Evolutionary conservation across 1,140 invertebrate species (phyloP), one percentile per base, ranked within the genome.

Genomic region (Hyles euphorbiae): DNA sequence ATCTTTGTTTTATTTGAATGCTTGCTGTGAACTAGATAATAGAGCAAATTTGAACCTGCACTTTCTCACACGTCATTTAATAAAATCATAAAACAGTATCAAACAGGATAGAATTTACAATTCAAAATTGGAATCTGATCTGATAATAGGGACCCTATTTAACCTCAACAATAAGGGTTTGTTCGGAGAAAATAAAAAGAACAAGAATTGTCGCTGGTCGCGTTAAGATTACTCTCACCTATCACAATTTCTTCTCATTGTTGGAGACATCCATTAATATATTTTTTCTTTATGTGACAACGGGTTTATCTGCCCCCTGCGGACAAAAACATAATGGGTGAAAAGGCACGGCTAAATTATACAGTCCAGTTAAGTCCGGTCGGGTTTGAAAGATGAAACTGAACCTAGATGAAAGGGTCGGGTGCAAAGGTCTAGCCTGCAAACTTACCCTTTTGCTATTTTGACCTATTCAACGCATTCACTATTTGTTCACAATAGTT

Each of bases 211-310:
- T 76, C 71, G 67, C 63, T 67, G 78, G 73, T 67, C 67, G 66
- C 73, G 75, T 84, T 47, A 83, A 88, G 81, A 84, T 83, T 82
- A 83, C 82, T 84, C 78, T 81, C 81, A 78, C 83, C 85, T 86
- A 88, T 86, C 78, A 86, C 81, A 84, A 88, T 88, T 86, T 87
- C 85, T 77, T 70, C 65, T 58, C 63, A 80, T 88, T 88, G 83
- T 87, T 65, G 61, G 70, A 70, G 36, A 76, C 69, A 70, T 73
- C 75, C 85, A 86, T 84, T 84, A 84, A 84, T 56, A n/a, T 68
- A 58, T 66, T 78, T 76, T 83, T 86, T 78, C 75, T 77, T 78
- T 77, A 65, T 68, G 67, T 63, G 68, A 65, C 79, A 83, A 85
- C 82, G 73, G 74, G 81, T 86, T 84, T 77, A 63, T 73, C 70